Evolutionary conservation across 2,888 invertebrate species (phyloP).

Genomic region (Drosophila infuscata): DNA sequence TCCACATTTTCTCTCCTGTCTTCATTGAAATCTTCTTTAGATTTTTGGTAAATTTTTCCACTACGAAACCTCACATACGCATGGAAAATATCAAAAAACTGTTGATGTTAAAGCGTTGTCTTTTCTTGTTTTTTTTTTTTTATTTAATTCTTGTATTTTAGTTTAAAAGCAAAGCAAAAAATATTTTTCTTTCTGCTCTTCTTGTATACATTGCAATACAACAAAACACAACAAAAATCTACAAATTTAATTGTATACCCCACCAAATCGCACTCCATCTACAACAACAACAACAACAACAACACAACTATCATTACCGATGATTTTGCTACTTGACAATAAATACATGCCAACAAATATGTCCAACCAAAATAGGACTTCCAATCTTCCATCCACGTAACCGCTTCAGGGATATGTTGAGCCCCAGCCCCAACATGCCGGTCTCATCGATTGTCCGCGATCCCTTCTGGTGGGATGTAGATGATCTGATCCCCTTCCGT

Average conservation of each 20-base stretch:
- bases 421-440: conserved; percentile 92
- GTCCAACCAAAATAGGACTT: conserved; percentile 86
- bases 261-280: conserved; percentile 49
- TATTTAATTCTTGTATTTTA: conserved; percentile 75
- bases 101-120: conserved; percentile 79
- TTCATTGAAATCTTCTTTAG: conserved; percentile 23
- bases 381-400: conserved; percentile 90
- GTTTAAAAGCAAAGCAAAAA: conserved; percentile 80
- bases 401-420: conserved; percentile 89
- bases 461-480: conserved; percentile 96
- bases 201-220: conserved; percentile 79
- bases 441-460: conserved; percentile 93
- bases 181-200: conserved; percentile 82
- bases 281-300: conserved; percentile 29
- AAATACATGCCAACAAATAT: conserved; percentile 50
- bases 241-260: conserved; percentile 64
- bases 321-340: conserved; percentile 50
- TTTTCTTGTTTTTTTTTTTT: conserved; percentile 77
- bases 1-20: conserved; percentile 17
- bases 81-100: conserved; percentile 81
- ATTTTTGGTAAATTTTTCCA: conserved; percentile 74
- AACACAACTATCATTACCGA: conserved; percentile 48
- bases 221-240: conserved; percentile 55
- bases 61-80: conserved; percentile 74
- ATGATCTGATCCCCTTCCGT: conserved; percentile 91